Conservation (phyloP, 2,113 vertebrate genomes). For the Ancistrus triradiatus region DNA sequence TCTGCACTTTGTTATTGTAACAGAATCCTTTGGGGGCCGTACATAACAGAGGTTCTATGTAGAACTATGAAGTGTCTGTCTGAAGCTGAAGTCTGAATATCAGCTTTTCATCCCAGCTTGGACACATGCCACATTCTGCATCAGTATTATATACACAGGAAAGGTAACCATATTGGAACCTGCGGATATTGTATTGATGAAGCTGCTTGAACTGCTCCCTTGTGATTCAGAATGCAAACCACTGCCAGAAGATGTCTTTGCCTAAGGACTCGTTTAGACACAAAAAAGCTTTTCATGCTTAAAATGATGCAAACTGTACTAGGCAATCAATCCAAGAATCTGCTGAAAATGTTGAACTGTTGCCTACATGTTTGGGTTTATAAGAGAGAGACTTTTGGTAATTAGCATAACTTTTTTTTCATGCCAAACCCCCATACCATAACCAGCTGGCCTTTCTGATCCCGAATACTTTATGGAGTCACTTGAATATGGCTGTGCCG, state of each 20-base stretch:
- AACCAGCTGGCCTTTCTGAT: slow-evolving; percentile 45
- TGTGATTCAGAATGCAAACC: not conserved
- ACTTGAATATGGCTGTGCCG: slow-evolving; percentile 49
- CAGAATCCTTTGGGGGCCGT: not conserved
- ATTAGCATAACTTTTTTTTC: slow-evolving; percentile 48
- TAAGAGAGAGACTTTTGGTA: slow-evolving; percentile 35
- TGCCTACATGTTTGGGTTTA: not conserved
- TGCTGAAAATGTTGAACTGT: no score
- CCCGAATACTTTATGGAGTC: no score
- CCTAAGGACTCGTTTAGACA: not conserved
- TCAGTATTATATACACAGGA: not conserved
- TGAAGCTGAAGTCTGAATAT: not conserved
- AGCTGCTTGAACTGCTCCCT: not conserved
- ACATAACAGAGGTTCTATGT: no score
- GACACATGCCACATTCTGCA: not conserved
- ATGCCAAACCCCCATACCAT: slow-evolving; percentile 36
- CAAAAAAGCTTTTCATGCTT: not conserved
- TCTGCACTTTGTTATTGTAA: not conserved
- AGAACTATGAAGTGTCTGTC: not conserved
- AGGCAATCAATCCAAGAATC: no score
- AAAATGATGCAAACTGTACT: not conserved
- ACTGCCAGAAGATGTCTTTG: not conserved
- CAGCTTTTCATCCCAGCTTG: not conserved
- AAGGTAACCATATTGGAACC: not conserved
- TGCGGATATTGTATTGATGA: not conserved